phyloP scores from a whole-genome alignment of 1,140 invertebrate species.

The Aphaenogaster rudis region DNA sequence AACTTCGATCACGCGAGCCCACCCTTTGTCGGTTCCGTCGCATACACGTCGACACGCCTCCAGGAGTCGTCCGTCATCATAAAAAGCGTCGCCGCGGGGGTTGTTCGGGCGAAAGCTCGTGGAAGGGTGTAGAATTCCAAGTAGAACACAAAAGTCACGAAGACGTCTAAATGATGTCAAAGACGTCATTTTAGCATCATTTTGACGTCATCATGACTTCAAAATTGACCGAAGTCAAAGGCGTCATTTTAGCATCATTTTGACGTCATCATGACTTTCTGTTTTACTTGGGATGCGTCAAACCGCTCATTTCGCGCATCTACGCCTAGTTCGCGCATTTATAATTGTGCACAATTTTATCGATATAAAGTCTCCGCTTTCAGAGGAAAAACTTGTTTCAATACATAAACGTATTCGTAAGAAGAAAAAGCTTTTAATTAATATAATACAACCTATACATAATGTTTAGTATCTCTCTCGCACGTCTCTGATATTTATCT shows the following conservation, averaged over 20 bases:
- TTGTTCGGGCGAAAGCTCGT: conserved; percentile 52
- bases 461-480: not conserved
- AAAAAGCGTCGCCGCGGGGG: conserved; percentile 77
- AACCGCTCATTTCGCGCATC: conserved; percentile 37
- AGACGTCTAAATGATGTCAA: too few species aligned
- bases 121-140: conserved; percentile 58
- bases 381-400: not conserved
- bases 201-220: too few species aligned
- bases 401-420: not conserved
- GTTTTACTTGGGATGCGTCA: not conserved
- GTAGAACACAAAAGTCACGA: too few species aligned
- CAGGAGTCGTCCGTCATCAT: conserved; percentile 76
- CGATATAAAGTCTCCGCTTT: not conserved
- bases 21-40: conserved; percentile 72
- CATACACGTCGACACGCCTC: conserved; percentile 80
- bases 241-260: too few species aligned
- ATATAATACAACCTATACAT: not conserved
- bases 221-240: too few species aligned
- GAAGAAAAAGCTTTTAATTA: not conserved
- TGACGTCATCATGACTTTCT: too few species aligned
- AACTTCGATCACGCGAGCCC: conserved; percentile 74
- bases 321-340: conserved; percentile 35
- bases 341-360: conserved; percentile 21
- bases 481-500: not conserved
- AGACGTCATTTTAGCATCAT: too few species aligned